These are phyloP conservation scores for Betta splendens DNA, from an alignment of 2,797 vertebrate genomes.

Conservation along the genomic window DNA sequence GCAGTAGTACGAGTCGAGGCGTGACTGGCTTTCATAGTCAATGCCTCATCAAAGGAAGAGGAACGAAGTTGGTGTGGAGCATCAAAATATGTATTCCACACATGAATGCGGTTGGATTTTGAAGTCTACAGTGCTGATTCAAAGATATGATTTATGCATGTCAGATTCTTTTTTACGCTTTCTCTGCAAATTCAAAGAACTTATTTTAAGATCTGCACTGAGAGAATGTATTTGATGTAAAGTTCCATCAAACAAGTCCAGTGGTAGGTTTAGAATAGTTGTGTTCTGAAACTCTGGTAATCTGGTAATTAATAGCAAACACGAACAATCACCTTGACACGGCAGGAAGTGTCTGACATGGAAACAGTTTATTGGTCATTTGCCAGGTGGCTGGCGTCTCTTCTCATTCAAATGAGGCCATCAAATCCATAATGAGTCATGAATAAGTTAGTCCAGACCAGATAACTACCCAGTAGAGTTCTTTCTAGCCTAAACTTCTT, in stretches of 20 bases:
- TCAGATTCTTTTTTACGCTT: too few species aligned
- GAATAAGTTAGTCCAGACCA: constrained; percentile 57
- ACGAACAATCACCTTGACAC: too few species aligned
- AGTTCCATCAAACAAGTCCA: constrained; percentile 21
- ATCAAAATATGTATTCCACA: constrained; percentile 1
- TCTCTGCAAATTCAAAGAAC: too few species aligned
- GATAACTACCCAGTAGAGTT: too few species aligned
- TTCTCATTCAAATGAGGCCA: constrained; percentile 46
- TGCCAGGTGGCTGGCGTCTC: constrained; percentile 5
- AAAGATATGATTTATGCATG: constrained; percentile 3
- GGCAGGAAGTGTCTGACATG: too few species aligned
- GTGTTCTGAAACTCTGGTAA: too few species aligned
- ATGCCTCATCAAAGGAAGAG: neutral
- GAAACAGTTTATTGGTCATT: constrained; percentile 27
- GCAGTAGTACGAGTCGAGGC: neutral
- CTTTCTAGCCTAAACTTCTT: too few species aligned
- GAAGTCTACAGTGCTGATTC: constrained; percentile 1
- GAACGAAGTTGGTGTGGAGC: neutral
- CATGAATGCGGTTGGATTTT: constrained; percentile 8
- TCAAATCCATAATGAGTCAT: constrained; percentile 55
- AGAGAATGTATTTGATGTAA: neutral
- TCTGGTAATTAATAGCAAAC: too few species aligned
- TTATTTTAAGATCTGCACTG: too few species aligned
- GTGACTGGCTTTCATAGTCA: neutral
- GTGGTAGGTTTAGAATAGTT: too few species aligned